A percentile compares a stretch with the other conserved stretches of the same genome.
These are phyloP conservation scores for Brachypteracias leptosomus DNA, from an alignment of 2,113 vertebrate genomes.

Conservation along the genomic window DNA sequence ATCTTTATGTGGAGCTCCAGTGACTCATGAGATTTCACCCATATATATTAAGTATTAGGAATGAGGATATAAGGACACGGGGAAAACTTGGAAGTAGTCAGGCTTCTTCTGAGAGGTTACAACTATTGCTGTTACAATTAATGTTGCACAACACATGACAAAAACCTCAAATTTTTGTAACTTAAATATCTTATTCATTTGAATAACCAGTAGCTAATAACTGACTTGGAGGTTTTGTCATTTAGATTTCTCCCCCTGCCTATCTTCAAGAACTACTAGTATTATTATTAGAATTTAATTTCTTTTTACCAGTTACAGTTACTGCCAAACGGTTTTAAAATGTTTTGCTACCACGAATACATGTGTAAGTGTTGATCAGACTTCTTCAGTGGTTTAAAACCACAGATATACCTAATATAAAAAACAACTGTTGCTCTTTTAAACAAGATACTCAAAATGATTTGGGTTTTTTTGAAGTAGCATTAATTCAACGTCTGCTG, in stretches of 20 bases:
- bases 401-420: constrained; percentile 8
- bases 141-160: not conserved
- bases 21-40: not conserved
- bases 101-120: not conserved
- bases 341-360: not conserved
- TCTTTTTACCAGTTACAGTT: constrained; percentile 5
- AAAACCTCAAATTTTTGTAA: not conserved
- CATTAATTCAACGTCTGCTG: constrained; percentile 19
- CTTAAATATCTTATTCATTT: not conserved
- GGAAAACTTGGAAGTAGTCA: not conserved
- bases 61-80: not conserved
- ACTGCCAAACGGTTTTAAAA: constrained; percentile 27
- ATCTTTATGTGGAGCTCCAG: not conserved
- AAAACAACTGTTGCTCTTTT: constrained; percentile 47
- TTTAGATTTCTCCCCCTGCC: not conserved
- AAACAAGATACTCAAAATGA: constrained; percentile 32
- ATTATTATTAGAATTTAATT: constrained; percentile 2
- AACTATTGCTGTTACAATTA: not conserved
- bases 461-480: constrained; percentile 6
- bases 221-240: not conserved
- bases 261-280: not conserved
- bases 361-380: not conserved
- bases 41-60: not conserved
- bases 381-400: constrained; percentile 44
- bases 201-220: not conserved